Evolutionary conservation across 2,797 vertebrate species (phyloP).

Genomic region (Limosa lapponica): DNA sequence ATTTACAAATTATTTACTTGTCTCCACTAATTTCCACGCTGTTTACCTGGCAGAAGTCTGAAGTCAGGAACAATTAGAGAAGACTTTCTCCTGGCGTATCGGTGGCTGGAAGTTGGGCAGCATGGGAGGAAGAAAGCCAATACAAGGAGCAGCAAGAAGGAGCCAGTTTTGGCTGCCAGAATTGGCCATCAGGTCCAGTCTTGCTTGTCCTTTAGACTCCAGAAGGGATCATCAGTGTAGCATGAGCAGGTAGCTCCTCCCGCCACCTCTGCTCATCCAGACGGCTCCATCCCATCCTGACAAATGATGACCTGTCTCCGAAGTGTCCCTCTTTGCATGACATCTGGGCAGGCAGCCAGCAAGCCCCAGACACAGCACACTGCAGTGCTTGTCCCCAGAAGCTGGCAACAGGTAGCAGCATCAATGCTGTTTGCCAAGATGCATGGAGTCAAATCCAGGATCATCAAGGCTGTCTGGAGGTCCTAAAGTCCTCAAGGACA

Average conservation of each 20-base stretch:
- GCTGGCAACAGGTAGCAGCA: not conserved
- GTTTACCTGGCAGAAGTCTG: conserved; percentile 46
- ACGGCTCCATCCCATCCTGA: not conserved
- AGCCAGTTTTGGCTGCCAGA: not conserved
- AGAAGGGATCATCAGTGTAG: not conserved
- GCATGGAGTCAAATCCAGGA: not conserved
- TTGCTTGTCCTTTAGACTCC: not conserved
- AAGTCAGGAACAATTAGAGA: conserved; percentile 33
- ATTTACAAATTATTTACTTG: conserved; percentile 71
- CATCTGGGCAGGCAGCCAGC: not conserved
- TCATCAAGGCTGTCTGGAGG: not conserved
- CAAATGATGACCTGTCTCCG: not conserved
- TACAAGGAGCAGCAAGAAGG: not conserved
- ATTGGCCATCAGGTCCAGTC: not conserved
- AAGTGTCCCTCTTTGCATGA: not conserved
- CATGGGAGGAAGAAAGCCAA: not conserved
- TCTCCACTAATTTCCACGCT: conserved; percentile 47
- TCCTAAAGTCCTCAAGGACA: not conserved
- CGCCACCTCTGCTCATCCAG: not conserved
- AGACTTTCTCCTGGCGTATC: not conserved
- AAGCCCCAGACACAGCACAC: not conserved
- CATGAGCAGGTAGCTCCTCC: not conserved
- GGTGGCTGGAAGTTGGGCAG: not conserved
- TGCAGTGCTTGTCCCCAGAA: not conserved
- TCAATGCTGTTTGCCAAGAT: too few relatives aligned